phyloP scores from a whole-genome alignment of 1,140 invertebrate species.

The Pteromalus puparum region DNA sequence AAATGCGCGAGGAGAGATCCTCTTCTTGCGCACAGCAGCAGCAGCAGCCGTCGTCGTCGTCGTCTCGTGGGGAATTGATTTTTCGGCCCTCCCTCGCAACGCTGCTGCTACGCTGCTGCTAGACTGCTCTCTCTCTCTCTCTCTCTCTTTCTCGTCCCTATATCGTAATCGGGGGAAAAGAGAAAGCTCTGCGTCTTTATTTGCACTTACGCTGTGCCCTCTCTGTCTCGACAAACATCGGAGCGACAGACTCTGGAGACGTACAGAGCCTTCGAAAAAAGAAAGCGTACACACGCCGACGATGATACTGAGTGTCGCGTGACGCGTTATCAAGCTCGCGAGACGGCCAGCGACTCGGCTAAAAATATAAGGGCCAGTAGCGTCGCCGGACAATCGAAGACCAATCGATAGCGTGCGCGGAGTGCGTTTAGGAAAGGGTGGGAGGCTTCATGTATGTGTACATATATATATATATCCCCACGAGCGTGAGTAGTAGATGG shows the following conservation, averaged over 20 bases:
- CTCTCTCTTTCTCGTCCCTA: neutral
- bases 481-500: neutral
- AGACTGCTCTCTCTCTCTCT: neutral
- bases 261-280: neutral
- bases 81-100: slow-evolving; percentile 20
- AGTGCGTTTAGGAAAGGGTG: slow-evolving; percentile 28
- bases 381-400: slow-evolving; percentile 66
- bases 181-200: slow-evolving; percentile 1
- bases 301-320: neutral
- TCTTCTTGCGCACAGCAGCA: neutral
- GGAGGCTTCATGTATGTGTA: neutral
- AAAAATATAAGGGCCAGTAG: slow-evolving; percentile 62
- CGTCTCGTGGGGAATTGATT: slow-evolving; percentile 42
- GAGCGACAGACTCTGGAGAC: neutral
- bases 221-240: neutral
- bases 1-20: neutral
- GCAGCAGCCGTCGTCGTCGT: neutral
- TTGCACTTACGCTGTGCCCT: neutral
- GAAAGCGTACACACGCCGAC: neutral
- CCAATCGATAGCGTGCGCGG: slow-evolving; percentile 63
- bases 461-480: neutral
- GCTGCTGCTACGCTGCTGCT: neutral
- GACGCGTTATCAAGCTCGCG: slow-evolving; percentile 20
- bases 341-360: slow-evolving; percentile 59
- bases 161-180: neutral